A percentile compares a stretch with the other conserved stretches of the same genome.
Conservation (phyloP, 2,113 vertebrate species). For the Channa argus region DNA sequence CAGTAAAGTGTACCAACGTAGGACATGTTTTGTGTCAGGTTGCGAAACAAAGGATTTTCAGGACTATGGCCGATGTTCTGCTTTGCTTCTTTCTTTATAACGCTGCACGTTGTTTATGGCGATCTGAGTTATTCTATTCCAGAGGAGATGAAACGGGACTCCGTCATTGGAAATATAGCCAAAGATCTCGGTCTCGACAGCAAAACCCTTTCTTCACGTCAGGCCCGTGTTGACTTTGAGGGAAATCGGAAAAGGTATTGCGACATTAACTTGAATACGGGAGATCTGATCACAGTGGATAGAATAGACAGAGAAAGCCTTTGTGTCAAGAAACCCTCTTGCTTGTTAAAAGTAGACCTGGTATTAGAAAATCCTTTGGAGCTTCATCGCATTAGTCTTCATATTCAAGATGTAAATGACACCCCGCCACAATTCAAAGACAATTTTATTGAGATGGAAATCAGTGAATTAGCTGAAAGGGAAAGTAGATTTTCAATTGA, state of each 20-base stretch:
- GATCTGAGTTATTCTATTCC: constrained; percentile 76
- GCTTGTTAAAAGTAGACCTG: constrained; percentile 67
- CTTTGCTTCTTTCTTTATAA: constrained; percentile 31
- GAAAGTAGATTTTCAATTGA: constrained; percentile 68
- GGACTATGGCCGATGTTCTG: too few relatives aligned
- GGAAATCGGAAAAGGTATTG: constrained; percentile 27
- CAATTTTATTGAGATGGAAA: constrained; percentile 68
- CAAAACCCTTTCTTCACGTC: constrained; percentile 67
- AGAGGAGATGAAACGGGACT: constrained; percentile 80
- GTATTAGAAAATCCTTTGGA: constrained; percentile 73
- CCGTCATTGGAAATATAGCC: constrained; percentile 81
- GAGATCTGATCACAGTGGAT: constrained; percentile 60
- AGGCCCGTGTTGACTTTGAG: constrained; percentile 62
- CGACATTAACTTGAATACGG: constrained; percentile 55
- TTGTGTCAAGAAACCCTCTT: constrained; percentile 57
- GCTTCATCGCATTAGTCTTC: constrained; percentile 65
- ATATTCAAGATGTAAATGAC: constrained; percentile 76
- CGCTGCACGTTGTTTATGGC: constrained; percentile 43
- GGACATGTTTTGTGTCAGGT: background rate
- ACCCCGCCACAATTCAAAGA: constrained; percentile 68
- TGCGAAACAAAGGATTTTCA: constrained; percentile 13
- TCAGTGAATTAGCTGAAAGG: background rate
- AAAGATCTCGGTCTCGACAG: constrained; percentile 79
- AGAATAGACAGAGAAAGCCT: constrained; percentile 69
- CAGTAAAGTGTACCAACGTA: too few relatives aligned